Base-by-base conservation (phyloP, 2,797 vertebrate species). In the Micropoecilia bifurca region DNA sequence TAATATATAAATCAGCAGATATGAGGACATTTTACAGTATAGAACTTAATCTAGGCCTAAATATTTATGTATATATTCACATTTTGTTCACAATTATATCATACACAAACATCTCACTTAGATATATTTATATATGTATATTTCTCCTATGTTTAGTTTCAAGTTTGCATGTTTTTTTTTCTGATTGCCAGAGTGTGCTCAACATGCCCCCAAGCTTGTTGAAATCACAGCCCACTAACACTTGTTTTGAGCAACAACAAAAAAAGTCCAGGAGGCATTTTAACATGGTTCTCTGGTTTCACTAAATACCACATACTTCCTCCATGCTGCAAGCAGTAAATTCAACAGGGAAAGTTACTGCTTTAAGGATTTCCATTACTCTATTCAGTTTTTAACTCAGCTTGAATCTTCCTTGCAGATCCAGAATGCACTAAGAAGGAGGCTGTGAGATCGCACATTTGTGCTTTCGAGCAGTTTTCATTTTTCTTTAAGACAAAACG, bases 1-100 rank as follows among this genome's bases (percentile, higher is more conserved):
- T 92, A 84, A 93, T 92, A 94, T 94, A 95, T 91, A 95, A 96
- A 95, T 95, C 91, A 89, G 91, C 95, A 92, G 90, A 91, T 92
- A 93, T 94, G 94, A 92, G 88, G 86, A 94, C 93, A 95, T 95
- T 95, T 89, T 94, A 95, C 94, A 95, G 86, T 90, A 91, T 91
- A 93, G 89, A 77, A 91, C 92, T 93, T 78, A 88, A 90, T 93
- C 93, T 94, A 94, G 89, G 83, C 81, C 91, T 95, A 93, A 92
- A 93, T 93, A 92, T 93, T 90, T 94, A 87, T 94, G 90, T 93
- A 92, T 71, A 71, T 71, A 71, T 71, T 94, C 92, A 94, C 92
- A 93, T 92, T 92, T 91, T 95, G 88, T 93, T 92, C 93, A 94
- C 93, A 92, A 91, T 90, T 90, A 93, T 94, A 92, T 95, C 92